Conservation (phyloP, 1,140 invertebrate genomes). For the Drosophila bifasciata region DNA sequence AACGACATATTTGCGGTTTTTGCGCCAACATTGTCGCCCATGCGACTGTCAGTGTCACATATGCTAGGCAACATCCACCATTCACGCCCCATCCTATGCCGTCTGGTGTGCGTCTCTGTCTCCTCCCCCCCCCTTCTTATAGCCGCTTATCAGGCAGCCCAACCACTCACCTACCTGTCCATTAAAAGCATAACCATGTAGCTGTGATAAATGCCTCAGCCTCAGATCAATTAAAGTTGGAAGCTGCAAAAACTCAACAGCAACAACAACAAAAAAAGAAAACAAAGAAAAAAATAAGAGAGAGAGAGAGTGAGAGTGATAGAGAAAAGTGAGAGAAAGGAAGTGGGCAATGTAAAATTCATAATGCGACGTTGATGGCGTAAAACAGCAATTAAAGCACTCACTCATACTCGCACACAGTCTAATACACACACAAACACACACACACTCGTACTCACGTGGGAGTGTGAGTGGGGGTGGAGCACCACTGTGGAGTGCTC, state of each 20-base stretch:
- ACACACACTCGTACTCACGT: neutral
- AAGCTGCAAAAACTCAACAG: constrained; percentile 28
- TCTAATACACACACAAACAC: neutral
- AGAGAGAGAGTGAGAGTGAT: no score
- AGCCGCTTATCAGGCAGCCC: constrained; percentile 33
- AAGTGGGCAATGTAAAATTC: constrained; percentile 61
- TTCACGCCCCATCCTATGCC: constrained; percentile 18
- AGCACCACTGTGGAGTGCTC: constrained; percentile 36
- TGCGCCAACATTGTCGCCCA: constrained; percentile 73
- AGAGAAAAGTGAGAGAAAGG: constrained; percentile 44
- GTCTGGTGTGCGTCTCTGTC: constrained; percentile 32
- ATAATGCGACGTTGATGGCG: constrained; percentile 62
- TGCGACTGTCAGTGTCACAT: constrained; percentile 72
- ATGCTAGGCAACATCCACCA: constrained; percentile 36
- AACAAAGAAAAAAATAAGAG: constrained; percentile 8
- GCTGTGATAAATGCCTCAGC: constrained; percentile 72
- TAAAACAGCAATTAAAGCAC: constrained; percentile 71
- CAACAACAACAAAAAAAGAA: neutral
- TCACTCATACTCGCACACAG: constrained; percentile 7
- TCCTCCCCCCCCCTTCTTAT: neutral
- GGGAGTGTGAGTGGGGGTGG: constrained; percentile 7
- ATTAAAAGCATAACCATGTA: constrained; percentile 80
- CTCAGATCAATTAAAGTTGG: constrained; percentile 74
- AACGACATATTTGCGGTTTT: constrained; percentile 78
- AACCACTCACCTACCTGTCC: constrained; percentile 47